A percentile compares a stretch with the other conserved stretches of the same genome.
Conservation (phyloP, 1,140 invertebrate genomes). For the Oreohelix idahoensis region DNA sequence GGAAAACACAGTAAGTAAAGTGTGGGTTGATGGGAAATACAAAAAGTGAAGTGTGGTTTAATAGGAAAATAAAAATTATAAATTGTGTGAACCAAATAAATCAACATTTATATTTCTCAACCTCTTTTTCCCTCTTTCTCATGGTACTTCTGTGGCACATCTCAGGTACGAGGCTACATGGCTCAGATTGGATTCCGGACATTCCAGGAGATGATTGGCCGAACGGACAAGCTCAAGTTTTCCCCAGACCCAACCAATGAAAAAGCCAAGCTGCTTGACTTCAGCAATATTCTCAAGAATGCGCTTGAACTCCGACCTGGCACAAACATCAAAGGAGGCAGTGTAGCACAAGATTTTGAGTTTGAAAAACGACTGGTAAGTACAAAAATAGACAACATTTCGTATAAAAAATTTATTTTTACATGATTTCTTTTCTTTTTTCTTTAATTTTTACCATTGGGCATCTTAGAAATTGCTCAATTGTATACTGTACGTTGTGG, state of each 20-base stretch:
- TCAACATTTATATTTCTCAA: no score
- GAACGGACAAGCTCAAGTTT: constrained; percentile 85
- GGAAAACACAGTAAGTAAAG: no score
- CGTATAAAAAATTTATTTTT: background rate
- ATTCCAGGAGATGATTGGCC: constrained; percentile 94
- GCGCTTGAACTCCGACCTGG: constrained; percentile 90
- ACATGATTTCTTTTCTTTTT: background rate
- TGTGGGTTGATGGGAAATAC: no score
- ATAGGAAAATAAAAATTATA: no score
- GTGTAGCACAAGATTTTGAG: constrained; percentile 89
- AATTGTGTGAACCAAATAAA: no score
- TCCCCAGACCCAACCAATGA: constrained; percentile 76
- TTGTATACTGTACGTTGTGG: no score
- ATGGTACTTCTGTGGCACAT: background rate
- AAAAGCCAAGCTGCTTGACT: constrained; percentile 90
- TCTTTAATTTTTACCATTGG: no score
- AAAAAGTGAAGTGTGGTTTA: no score
- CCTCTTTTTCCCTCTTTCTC: no score
- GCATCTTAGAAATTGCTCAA: no score
- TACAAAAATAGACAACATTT: constrained; percentile 14
- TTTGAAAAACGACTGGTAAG: constrained; percentile 84
- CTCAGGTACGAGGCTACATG: constrained; percentile 87
- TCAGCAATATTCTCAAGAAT: constrained; percentile 89
- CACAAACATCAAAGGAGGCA: constrained; percentile 92
- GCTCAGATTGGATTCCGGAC: constrained; percentile 89